A percentile compares a stretch with the other conserved stretches of the same genome.
Conservation (phyloP, 2,888 invertebrate species). For the Furcula furcula region DNA sequence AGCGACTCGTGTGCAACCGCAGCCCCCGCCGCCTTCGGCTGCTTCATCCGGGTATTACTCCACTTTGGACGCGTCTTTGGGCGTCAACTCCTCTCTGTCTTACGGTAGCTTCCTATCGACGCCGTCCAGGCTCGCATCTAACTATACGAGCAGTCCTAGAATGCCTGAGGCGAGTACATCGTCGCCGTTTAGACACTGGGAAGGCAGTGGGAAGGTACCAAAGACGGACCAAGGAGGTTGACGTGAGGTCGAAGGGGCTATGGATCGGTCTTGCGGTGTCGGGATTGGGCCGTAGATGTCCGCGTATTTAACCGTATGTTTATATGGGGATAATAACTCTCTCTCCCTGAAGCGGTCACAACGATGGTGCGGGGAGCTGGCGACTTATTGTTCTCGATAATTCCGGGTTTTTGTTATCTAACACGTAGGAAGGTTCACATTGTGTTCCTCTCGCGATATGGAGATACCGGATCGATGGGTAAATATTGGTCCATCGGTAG, state of each 20-base stretch:
- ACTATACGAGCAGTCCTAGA: constrained; percentile 72
- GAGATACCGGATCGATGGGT: no score
- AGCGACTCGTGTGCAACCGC: constrained; percentile 61
- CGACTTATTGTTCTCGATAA: constrained; percentile 72
- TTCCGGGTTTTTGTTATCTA: no score
- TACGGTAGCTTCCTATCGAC: constrained; percentile 72
- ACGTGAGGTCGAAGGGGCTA: constrained; percentile 42
- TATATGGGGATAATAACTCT: constrained; percentile 70
- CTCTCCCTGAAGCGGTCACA: constrained; percentile 46
- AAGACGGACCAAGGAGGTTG: constrained; percentile 70
- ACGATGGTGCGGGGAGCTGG: constrained; percentile 49
- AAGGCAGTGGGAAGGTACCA: constrained; percentile 45
- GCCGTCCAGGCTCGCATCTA: constrained; percentile 62
- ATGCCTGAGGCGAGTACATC: constrained; percentile 58
- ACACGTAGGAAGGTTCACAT: no score
- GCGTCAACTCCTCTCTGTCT: constrained; percentile 73
- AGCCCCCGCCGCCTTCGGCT: constrained; percentile 67
- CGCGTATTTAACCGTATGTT: constrained; percentile 46
- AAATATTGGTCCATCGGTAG: not conserved
- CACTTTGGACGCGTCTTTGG: constrained; percentile 70
- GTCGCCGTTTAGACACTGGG: constrained; percentile 69
- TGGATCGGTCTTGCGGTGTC: constrained; percentile 54
- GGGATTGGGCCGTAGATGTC: constrained; percentile 45
- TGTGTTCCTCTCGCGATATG: no score
- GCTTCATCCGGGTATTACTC: constrained; percentile 79